phyloP scores from a whole-genome alignment of 2,888 invertebrate species.

The Drosophila trichaetosa region DNA sequence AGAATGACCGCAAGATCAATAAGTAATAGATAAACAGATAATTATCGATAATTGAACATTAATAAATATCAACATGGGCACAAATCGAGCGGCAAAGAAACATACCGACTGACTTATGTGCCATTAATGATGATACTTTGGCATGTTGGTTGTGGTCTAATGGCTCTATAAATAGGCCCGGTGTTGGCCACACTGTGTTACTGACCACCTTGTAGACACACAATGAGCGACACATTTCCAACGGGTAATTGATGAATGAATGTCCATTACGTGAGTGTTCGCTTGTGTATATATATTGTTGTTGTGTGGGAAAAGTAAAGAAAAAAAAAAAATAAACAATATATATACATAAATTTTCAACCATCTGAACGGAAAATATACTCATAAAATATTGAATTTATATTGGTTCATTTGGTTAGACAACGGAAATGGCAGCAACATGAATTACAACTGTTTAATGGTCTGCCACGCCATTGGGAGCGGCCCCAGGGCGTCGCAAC shows the following conservation, averaged over 20 bases:
- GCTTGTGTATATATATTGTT: slow-evolving; percentile 4
- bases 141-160: slow-evolving; percentile 39
- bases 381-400: slow-evolving; percentile 71
- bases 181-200: slow-evolving; percentile 27
- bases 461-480: slow-evolving; percentile 38
- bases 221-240: slow-evolving; percentile 54
- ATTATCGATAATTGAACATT: slow-evolving; percentile 71
- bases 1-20: slow-evolving; percentile 14
- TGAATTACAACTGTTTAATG: slow-evolving; percentile 67
- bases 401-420: slow-evolving; percentile 65
- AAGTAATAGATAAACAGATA: slow-evolving; percentile 57
- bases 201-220: slow-evolving; percentile 45
- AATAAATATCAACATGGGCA: slow-evolving; percentile 64
- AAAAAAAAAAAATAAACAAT: background rate
- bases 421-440: slow-evolving; percentile 57
- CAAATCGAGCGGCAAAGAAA: slow-evolving; percentile 7
- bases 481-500: slow-evolving; percentile 24
- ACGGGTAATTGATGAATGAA: slow-evolving; percentile 61
- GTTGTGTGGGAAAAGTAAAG: slow-evolving; percentile 6
- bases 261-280: slow-evolving; percentile 46
- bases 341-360: background rate
- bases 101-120: slow-evolving; percentile 40
- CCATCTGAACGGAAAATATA: slow-evolving; percentile 29
- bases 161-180: slow-evolving; percentile 51
- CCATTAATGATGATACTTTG: slow-evolving; percentile 59